Evolutionary conservation across 2,113 vertebrate genomes (phyloP).

Genomic region (Thamnaconus septentrionalis): DNA sequence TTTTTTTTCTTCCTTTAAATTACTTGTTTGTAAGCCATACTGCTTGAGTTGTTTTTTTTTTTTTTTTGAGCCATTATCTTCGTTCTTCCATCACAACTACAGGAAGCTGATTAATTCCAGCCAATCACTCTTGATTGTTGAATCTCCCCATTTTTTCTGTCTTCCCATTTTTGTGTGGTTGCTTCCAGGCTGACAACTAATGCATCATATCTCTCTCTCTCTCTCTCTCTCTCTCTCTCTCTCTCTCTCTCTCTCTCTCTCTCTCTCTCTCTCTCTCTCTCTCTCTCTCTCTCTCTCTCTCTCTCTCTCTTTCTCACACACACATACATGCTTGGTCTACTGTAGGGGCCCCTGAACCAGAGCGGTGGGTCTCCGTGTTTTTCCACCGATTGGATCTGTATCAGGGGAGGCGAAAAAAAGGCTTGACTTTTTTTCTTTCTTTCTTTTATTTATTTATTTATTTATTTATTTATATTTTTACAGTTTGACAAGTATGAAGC

Average conservation of each 20-base stretch:
- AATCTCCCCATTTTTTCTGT: not conserved
- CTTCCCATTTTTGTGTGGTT: too few relatives aligned
- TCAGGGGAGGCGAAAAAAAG: constrained; percentile 34
- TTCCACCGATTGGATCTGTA: constrained; percentile 60
- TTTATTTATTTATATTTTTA: constrained; percentile 35
- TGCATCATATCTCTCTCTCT: too few relatives aligned
- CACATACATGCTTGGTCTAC: constrained; percentile 17
- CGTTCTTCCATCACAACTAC: not conserved
- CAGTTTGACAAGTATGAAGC: constrained; percentile 55
- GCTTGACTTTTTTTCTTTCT: constrained; percentile 49
- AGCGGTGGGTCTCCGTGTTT: constrained; percentile 48
- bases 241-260: too few relatives aligned
- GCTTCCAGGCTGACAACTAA: constrained; percentile 9
- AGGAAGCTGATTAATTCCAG: constrained; percentile 13
- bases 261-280: too few relatives aligned
- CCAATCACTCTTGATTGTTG: constrained; percentile 13
- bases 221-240: too few relatives aligned
- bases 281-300: too few relatives aligned
- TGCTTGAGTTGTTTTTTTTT: not conserved
- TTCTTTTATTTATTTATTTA: too few relatives aligned
- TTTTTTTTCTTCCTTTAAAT: not conserved
- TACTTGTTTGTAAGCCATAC: constrained; percentile 1
- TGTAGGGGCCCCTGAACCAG: constrained; percentile 24
- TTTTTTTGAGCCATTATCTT: not conserved
- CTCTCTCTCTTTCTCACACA: too few relatives aligned